Conservation (phyloP, 2,113 vertebrate species). For the Sylvia atricapilla region DNA sequence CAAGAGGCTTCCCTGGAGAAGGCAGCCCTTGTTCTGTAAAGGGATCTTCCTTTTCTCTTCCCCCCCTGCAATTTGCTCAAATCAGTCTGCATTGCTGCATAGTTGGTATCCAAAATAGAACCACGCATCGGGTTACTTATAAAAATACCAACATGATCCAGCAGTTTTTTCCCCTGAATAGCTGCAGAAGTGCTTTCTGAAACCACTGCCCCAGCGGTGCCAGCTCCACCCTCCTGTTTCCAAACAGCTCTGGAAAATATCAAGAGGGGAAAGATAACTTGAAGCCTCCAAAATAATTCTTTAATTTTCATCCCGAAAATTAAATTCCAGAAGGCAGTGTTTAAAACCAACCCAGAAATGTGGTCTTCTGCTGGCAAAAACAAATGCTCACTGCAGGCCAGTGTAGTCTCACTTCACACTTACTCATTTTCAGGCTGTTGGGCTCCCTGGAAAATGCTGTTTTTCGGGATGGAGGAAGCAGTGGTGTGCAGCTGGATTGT, state of each 20-base stretch:
- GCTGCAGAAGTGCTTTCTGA: neutral
- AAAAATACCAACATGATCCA: slow-evolving; percentile 10
- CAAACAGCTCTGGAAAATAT: slow-evolving; percentile 11
- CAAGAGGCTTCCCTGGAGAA: neutral
- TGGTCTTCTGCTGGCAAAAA: slow-evolving; percentile 52
- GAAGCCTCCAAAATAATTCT: neutral
- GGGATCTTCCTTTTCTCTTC: neutral
- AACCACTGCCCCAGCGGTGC: neutral
- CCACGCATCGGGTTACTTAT: neutral
- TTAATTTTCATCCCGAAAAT: neutral
- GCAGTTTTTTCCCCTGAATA: neutral
- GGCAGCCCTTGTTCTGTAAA: neutral
- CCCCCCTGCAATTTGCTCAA: neutral
- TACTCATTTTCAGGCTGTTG: slow-evolving; percentile 31
- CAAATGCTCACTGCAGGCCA: neutral
- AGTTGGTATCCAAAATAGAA: neutral
- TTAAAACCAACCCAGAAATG: slow-evolving; percentile 57
- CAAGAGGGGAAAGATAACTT: neutral
- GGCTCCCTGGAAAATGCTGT: neutral
- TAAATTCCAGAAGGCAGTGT: slow-evolving; percentile 53
- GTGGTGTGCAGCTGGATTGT: neutral
- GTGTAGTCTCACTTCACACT: slow-evolving; percentile 40
- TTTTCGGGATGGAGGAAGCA: neutral
- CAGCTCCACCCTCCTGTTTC: neutral
- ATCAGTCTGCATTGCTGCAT: neutral